phyloP scores from a whole-genome alignment of 2,113 vertebrate species.

The Spea bombifrons region DNA sequence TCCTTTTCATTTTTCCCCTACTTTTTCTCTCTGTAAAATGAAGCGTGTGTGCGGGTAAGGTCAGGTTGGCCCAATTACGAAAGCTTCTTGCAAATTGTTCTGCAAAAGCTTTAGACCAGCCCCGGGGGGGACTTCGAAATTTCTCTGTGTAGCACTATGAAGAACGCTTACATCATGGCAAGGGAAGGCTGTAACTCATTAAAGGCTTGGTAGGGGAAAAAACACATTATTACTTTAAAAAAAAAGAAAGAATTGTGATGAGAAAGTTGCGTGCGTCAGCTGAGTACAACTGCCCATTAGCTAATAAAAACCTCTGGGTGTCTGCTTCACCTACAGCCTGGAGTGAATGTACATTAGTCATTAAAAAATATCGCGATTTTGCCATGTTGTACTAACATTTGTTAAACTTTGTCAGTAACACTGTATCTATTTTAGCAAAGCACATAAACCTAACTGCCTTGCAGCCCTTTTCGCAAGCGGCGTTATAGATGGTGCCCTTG shows the following conservation, averaged over 20 bases:
- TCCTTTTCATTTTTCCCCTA: background rate
- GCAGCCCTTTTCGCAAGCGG: no score
- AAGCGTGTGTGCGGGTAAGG: slow-evolving; percentile 11
- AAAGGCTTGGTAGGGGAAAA: background rate
- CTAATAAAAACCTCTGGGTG: background rate
- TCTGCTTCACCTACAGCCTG: no score
- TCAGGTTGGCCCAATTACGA: slow-evolving; percentile 32
- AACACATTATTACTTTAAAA: no score
- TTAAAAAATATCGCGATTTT: no score
- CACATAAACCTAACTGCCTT: no score
- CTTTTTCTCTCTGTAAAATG: slow-evolving; percentile 10
- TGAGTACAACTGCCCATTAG: slow-evolving; percentile 19
- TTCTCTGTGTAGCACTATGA: slow-evolving; percentile 3
- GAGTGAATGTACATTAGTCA: no score
- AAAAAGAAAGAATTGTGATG: background rate
- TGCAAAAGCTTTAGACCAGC: slow-evolving; percentile 7
- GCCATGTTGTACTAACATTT: no score
- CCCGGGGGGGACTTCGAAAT: slow-evolving; percentile 10
- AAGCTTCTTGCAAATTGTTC: slow-evolving; percentile 30
- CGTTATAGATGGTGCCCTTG: no score
- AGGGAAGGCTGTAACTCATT: slow-evolving; percentile 6
- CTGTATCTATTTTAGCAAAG: no score
- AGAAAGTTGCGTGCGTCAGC: slow-evolving; percentile 24
- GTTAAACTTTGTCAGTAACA: no score
- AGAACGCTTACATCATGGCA: slow-evolving; percentile 27